Evolutionary conservation across 53 echinoderm and acorn worm species (phyloP).

Genomic region (Holothuria leucospilota): DNA sequence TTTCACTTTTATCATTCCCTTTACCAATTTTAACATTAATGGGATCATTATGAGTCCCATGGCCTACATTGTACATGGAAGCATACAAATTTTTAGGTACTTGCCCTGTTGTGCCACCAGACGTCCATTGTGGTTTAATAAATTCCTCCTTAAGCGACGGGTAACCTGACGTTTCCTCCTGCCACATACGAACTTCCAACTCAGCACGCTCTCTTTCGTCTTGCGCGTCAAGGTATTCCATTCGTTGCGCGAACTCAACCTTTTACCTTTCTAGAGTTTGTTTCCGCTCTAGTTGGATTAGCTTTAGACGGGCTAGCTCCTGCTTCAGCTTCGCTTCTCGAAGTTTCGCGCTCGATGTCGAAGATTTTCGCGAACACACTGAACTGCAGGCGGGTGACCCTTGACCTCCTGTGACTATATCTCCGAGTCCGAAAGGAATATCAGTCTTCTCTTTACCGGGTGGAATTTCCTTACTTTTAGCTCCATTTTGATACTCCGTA

Average conservation of each 20-base stretch:
- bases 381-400: neutral
- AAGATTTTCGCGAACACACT: neutral
- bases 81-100: neutral
- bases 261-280: constrained; percentile 39
- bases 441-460: neutral
- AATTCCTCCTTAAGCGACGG: neutral
- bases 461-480: neutral
- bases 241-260: constrained; percentile 28
- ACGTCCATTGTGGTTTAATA: neutral
- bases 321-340: constrained; percentile 36
- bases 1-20: too few relatives aligned
- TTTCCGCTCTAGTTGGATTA: constrained; percentile 25
- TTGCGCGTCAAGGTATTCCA: neutral
- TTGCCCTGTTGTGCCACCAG: neutral
- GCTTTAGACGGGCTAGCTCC: constrained; percentile 45
- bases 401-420: neutral
- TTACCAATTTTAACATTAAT: too few relatives aligned
- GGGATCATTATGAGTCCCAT: too few relatives aligned
- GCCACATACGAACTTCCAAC: constrained; percentile 37
- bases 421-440: neutral
- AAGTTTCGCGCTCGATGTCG: constrained; percentile 41
- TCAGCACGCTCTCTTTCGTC: constrained; percentile 27
- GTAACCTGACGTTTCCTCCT: constrained; percentile 1
- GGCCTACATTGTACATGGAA: neutral
- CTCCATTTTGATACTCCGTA: neutral